phyloP scores from a whole-genome alignment of 2,888 invertebrate genomes.

The Phortica magna region DNA sequence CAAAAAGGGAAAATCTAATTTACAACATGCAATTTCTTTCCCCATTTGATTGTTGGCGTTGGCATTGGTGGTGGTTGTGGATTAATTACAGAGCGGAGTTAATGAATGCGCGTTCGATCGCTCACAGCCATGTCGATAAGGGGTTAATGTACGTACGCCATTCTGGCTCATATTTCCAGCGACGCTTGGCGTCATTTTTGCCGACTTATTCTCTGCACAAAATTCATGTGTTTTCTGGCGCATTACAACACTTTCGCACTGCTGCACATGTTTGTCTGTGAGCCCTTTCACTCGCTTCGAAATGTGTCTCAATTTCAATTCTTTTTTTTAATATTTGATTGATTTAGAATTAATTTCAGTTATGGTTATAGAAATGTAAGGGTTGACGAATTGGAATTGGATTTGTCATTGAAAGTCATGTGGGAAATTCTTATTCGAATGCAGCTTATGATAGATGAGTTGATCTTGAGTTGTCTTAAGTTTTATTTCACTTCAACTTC shows the following conservation, averaged over 20 bases:
- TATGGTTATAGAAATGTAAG: neutral
- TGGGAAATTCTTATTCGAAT: neutral
- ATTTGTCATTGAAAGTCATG: neutral
- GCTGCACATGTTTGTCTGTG: neutral
- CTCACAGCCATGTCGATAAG: constrained; percentile 53
- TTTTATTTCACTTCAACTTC: too few species aligned
- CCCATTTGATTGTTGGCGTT: neutral
- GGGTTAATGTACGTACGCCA: constrained; percentile 59
- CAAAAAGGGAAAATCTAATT: constrained; percentile 66
- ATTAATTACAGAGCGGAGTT: constrained; percentile 66
- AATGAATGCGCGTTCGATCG: constrained; percentile 54
- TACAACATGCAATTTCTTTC: constrained; percentile 65
- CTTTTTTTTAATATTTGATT: constrained; percentile 56
- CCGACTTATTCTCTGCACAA: constrained; percentile 53
- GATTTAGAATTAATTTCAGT: constrained; percentile 67
- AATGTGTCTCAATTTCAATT: neutral
- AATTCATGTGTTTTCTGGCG: constrained; percentile 45
- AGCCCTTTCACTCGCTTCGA: neutral
- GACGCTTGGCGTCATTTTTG: constrained; percentile 34
- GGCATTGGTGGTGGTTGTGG: constrained; percentile 51
- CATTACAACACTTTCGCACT: neutral
- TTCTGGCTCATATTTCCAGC: constrained; percentile 61
- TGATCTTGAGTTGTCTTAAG: too few species aligned
- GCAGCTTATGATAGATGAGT: neutral
- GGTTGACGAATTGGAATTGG: neutral